Conservation (phyloP, 2,888 invertebrate species). For the Catocala nupta region DNA sequence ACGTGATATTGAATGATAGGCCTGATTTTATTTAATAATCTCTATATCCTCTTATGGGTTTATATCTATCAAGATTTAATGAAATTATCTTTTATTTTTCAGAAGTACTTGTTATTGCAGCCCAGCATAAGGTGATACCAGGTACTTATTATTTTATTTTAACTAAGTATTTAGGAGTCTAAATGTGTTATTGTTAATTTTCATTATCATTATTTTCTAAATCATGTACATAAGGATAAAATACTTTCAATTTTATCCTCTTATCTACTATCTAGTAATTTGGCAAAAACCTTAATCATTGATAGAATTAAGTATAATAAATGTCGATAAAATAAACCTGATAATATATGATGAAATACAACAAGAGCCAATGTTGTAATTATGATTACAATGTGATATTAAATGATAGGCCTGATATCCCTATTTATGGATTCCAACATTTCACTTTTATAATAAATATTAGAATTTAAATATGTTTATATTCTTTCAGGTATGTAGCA, state of each 20-base stretch:
- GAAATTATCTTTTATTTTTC: not conserved
- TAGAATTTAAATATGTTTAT: not conserved
- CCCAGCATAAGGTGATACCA: too few species aligned
- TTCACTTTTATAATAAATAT: not conserved
- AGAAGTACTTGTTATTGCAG: too few species aligned
- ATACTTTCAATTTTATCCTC: too few species aligned
- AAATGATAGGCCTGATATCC: conserved; percentile 81
- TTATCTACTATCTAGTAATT: too few species aligned
- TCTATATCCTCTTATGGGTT: not conserved
- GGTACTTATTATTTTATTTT: too few species aligned
- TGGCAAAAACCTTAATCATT: too few species aligned
- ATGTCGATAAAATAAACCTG: not conserved
- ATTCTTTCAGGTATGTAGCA: conserved; percentile 11
- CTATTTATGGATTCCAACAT: not conserved
- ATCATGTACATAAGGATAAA: too few species aligned
- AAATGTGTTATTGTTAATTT: too few species aligned
- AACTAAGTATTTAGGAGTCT: too few species aligned
- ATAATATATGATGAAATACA: conserved; percentile 67
- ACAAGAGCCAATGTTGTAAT: conserved; percentile 80
- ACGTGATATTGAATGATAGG: conserved; percentile 79
- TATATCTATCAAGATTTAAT: not conserved
- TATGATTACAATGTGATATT: conserved; percentile 76
- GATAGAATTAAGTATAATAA: too few species aligned
- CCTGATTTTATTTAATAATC: conserved; percentile 55
- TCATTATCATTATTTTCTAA: too few species aligned